Conservation (phyloP, 2,888 invertebrate species). For the Cerceris ruficornis region DNA sequence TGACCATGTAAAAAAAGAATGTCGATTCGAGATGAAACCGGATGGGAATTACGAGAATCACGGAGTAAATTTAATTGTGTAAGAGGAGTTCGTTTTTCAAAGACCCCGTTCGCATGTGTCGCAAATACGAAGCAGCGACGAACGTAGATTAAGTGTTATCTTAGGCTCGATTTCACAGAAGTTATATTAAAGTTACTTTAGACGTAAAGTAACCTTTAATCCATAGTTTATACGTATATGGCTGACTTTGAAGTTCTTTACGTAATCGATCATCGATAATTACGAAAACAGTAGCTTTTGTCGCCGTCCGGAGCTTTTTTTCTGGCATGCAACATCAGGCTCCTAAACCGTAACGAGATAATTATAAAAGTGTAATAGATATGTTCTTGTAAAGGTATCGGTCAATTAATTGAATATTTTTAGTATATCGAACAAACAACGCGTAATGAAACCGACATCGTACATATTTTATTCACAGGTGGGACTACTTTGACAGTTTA, state of each 20-base stretch:
- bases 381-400: constrained; percentile 36
- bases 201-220: constrained; percentile 15
- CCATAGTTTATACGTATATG: constrained; percentile 2
- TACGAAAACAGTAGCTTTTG: constrained; percentile 2
- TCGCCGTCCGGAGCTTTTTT: constrained; percentile 23
- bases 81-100: constrained; percentile 17
- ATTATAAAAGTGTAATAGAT: constrained; percentile 7
- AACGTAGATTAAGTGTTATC: constrained; percentile 35
- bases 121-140: constrained; percentile 17
- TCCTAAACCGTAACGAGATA: constrained; percentile 9
- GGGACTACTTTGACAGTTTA: no score
- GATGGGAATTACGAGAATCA: not conserved
- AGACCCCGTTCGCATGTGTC: constrained; percentile 38
- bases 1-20: no score
- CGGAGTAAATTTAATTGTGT: constrained; percentile 26
- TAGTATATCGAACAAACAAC: not conserved
- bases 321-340: constrained; percentile 17
- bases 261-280: constrained; percentile 8
- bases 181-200: constrained; percentile 31
- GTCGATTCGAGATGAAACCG: not conserved
- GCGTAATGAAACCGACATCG: not conserved
- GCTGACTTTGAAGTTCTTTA: constrained; percentile 18
- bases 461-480: no score
- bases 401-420: constrained; percentile 15
- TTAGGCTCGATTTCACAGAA: constrained; percentile 21